Base-by-base conservation (phyloP, 2,113 vertebrate species). In the Gallinago jamesoni region DNA sequence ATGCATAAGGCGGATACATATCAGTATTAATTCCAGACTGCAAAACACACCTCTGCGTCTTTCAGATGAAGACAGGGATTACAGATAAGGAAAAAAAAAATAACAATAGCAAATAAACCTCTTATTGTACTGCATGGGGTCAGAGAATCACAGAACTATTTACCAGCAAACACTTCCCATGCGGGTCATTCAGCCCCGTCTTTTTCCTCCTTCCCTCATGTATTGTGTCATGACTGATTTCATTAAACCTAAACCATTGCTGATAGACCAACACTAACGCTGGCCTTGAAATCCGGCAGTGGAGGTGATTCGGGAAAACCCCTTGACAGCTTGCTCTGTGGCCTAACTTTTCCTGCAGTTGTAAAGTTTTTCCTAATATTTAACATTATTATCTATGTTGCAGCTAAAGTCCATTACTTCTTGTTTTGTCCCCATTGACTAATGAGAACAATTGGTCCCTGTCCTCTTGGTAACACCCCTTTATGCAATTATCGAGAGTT, bases 391-490 rank as follows among this genome's bases (percentile, higher is more conserved):
- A 87, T 79, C 80, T 76, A 21, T 78, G 47, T 79, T 90, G 52
- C 45, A 47, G 41, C 6, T 41, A 16, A 90, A 94, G 78, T 91
- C 74, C 57, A 83, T 96, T 95, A 57, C 21, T 92, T 96, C 88
- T 95, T 96, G 64, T 93, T 98, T 97, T 97, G 87, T 90, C 90
- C 76, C 76, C 69, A 9, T 14, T 96, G 94, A 94, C 94, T 94
- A 96, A 97, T 91, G 75, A 97, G 87, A 95, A 93, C 87, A 95
- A 96, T 90, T 94, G 90, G 60, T 94, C 87, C 72, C 56, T 75
- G 48, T 95, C 62, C 16, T 87, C 89, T 90, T 93, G 77, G 73
- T 94, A 96, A 96, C 89, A 70, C 50, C 62, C 64, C n/a, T 98
- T 97, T 88, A 93, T 92, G 83, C 55, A 84, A 60, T 86, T 97